Evolutionary conservation across 2,797 vertebrate genomes (phyloP), one percentile per base, ranked within the genome.

Genomic region (Calcarius lapponicus): DNA sequence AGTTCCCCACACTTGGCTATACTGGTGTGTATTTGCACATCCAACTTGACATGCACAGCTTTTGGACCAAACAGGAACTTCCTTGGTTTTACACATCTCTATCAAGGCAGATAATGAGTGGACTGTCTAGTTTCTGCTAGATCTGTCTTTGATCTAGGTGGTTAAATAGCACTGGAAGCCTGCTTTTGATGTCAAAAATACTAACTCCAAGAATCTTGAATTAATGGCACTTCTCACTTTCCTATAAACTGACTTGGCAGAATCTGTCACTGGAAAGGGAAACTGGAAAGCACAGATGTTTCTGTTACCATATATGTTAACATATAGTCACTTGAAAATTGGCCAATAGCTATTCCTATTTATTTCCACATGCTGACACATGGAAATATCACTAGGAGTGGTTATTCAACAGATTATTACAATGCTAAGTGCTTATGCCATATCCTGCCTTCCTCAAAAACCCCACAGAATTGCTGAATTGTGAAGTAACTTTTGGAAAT

Each of bases 1-100:
- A 36, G 14, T 26, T 71, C 29, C 26, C 25, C n/a, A 22, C 1
- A 0, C 26, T 57, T 42, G 20, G 18, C 34, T 86, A 12, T n/a
- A 24, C 45, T 8, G 2, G 1, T 9, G 7, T 5, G 10, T 28
- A 17, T 47, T 64, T 78, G 28, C 22, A 48, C 48, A 53, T 56
- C 17, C 31, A 76, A 5, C 11, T 80, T 86, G 1, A 18, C 0
- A 0, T 19, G 11, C 4, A 1, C 25, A 83, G 21, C 12, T 62
- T 58, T 20, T 8, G 25, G 40, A 53, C 7, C 36, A 53, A 64
- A 91, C 12, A 31, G 31, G 25, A 61, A 13, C 34, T 72, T 56
- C 3, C 11, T 36, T 54, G 18, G 25, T 47, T 93, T 70, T 61
- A 56, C 16, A 11, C 17, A 32, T 36, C 18, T 71, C 13, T 40